These are phyloP conservation scores for Columba janthina DNA, from an alignment of 2,113 vertebrate genomes.

Conservation along the genomic window DNA sequence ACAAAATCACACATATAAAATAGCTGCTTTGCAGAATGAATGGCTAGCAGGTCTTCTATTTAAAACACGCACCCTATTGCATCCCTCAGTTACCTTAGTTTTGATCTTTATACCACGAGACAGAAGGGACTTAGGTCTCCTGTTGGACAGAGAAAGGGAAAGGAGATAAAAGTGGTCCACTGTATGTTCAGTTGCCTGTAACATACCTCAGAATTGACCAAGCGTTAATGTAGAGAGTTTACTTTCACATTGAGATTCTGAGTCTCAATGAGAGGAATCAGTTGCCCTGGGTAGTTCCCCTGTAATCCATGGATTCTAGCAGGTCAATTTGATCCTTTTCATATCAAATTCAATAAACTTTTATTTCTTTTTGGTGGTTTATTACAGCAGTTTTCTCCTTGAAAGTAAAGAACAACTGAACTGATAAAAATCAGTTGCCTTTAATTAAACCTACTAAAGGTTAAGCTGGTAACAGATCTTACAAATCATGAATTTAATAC, in stretches of 20 bases:
- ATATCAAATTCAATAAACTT: neutral
- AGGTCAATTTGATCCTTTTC: neutral
- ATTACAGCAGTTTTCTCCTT: neutral
- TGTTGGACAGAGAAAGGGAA: neutral
- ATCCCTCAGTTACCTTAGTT: neutral
- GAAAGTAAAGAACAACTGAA: neutral
- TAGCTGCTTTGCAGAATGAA: neutral
- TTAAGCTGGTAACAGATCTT: neutral
- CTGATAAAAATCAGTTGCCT: constrained; percentile 15
- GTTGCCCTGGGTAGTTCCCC: neutral
- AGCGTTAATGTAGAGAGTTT: neutral
- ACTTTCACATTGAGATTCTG: neutral
- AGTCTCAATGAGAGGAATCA: neutral
- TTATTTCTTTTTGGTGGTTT: neutral
- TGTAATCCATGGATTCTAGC: neutral
- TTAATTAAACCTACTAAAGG: constrained; percentile 26
- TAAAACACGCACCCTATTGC: neutral
- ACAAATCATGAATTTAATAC: neutral
- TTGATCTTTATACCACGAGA: neutral
- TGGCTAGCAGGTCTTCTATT: neutral
- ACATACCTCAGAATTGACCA: neutral
- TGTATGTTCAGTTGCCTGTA: neutral
- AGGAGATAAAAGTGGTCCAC: neutral
- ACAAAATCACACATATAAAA: constrained; percentile 9
- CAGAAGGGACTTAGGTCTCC: neutral